These are phyloP conservation scores for Lepus townsendii DNA, from an alignment of 2,797 vertebrate species.

Conservation along the genomic window DNA sequence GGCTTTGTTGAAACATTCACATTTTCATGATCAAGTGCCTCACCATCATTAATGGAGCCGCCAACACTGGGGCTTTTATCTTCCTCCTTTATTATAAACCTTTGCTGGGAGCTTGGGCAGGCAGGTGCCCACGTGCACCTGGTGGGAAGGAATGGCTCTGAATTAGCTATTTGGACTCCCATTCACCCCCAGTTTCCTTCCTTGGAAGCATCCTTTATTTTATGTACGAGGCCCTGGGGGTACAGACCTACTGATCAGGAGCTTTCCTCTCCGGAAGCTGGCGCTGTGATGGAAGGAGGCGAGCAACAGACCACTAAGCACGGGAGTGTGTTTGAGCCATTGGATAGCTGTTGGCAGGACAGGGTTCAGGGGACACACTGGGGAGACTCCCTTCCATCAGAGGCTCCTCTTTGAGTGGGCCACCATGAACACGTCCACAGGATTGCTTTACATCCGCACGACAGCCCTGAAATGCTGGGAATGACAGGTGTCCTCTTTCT, in stretches of 20 bases:
- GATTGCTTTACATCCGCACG: background rate
- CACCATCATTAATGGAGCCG: constrained; percentile 54
- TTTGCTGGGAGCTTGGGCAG: constrained; percentile 37
- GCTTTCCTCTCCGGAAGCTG: background rate
- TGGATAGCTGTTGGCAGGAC: background rate
- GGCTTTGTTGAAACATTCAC: constrained; percentile 70
- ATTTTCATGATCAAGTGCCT: constrained; percentile 78
- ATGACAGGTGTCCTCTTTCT: background rate
- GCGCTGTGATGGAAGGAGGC: background rate
- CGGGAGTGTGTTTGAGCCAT: background rate
- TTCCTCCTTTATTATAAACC: constrained; percentile 19
- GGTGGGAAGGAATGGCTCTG: background rate
- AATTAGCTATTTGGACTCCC: background rate
- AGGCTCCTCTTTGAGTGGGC: background rate
- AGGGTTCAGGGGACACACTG: too few relatives aligned
- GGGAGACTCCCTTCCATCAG: background rate
- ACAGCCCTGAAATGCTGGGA: background rate
- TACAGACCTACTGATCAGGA: background rate
- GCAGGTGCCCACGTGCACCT: background rate
- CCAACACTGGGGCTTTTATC: constrained; percentile 52
- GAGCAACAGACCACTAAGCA: background rate
- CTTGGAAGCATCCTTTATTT: background rate
- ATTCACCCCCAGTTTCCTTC: background rate
- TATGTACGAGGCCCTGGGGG: background rate
- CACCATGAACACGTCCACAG: background rate